Evolutionary conservation across 2,113 vertebrate genomes (phyloP).

Genomic region (Cavia aperea): DNA sequence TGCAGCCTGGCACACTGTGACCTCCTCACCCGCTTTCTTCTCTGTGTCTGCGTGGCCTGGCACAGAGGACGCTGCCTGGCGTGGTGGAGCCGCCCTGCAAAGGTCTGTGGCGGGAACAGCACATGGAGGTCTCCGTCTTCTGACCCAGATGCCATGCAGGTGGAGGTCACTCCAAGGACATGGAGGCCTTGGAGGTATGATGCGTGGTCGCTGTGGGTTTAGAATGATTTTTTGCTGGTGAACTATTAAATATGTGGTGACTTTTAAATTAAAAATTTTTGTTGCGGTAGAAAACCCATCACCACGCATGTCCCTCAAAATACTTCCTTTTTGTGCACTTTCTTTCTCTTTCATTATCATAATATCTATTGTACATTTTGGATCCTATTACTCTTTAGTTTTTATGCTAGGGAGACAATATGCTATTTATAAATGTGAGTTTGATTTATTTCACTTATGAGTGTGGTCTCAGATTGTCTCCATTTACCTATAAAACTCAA

Average conservation of each 20-base stretch:
- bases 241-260: not conserved
- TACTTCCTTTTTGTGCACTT: not conserved
- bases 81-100: fast-evolving
- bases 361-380: no score
- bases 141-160: not conserved
- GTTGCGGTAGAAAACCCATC: not conserved
- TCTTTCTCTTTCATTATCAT: no score
- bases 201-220: not conserved
- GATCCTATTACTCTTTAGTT: no score
- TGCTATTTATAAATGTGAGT: no score
- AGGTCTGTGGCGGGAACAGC: fast-evolving
- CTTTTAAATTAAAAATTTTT: not conserved
- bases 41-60: not conserved
- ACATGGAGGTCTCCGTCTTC: not conserved
- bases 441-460: no score
- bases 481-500: no score
- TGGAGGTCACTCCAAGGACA: not conserved
- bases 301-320: not conserved
- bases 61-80: not conserved
- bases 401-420: no score
- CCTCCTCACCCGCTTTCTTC: no score
- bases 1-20: fast-evolving
- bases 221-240: not conserved
- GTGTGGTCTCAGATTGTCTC: no score
- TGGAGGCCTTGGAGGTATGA: no score